Conservation (phyloP, 2,888 invertebrate genomes). For the Tenodera sinensis region DNA sequence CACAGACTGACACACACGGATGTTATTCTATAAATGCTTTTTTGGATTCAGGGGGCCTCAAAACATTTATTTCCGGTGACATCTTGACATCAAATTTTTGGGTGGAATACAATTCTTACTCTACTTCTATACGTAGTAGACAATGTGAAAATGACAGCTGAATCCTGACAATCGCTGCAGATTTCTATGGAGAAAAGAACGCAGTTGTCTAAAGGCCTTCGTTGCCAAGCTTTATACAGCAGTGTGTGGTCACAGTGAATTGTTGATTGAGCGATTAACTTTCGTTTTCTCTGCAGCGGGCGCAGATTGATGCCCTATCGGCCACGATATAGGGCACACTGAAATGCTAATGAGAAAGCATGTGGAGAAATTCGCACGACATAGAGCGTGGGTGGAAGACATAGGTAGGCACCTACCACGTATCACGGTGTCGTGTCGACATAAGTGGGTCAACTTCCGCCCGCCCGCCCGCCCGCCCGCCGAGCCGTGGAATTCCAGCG, state of each 20-base stretch:
- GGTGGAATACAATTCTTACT: too few relatives aligned
- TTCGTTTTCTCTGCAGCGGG: not conserved
- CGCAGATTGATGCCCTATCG: not conserved
- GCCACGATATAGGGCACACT: not conserved
- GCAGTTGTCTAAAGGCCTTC: too few relatives aligned
- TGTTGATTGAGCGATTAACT: not conserved
- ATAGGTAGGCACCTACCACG: not conserved
- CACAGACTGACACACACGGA: too few relatives aligned
- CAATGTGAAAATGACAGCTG: too few relatives aligned
- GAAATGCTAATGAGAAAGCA: not conserved
- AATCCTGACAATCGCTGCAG: too few relatives aligned
- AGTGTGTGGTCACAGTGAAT: not conserved
- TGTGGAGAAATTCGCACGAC: not conserved
- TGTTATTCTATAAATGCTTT: too few relatives aligned
- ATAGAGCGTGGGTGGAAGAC: not conserved
- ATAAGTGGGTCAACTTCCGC: not conserved
- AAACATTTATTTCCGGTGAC: too few relatives aligned
- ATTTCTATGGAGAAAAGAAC: too few relatives aligned
- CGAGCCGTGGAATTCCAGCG: not conserved
- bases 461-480: too few relatives aligned
- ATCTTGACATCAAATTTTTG: too few relatives aligned
- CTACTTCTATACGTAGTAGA: too few relatives aligned
- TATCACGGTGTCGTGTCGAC: not conserved
- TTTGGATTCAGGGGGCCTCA: too few relatives aligned
- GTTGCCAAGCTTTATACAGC: not conserved